Percentiles rank a stretch among this genome's conserved stretches.
Evolutionary conservation across 2,888 invertebrate genomes (phyloP).

Genomic region (Lasioglossum zephyrum): DNA sequence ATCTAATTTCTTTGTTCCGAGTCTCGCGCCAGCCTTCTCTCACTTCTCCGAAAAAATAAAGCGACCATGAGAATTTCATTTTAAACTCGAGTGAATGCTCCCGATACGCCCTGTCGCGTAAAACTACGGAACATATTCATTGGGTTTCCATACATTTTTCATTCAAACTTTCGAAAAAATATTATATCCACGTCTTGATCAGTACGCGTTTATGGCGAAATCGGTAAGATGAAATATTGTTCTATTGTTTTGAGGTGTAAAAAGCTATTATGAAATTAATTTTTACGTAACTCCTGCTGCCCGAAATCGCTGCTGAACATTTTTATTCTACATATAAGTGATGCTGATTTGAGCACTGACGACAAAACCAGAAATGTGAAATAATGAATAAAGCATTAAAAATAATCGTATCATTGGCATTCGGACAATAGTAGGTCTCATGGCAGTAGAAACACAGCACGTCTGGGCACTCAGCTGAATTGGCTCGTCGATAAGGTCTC

Average conservation of each 20-base stretch:
- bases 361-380: no score
- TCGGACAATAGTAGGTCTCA: background rate
- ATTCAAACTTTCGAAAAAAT: no score
- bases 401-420: background rate
- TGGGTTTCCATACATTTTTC: background rate
- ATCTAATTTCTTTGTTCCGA: slow-evolving; percentile 44
- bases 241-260: no score
- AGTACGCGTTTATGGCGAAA: no score
- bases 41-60: slow-evolving; percentile 19
- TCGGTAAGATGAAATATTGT: no score
- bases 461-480: slow-evolving; percentile 2
- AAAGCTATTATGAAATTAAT: no score
- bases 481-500: slow-evolving; percentile 5
- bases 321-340: no score
- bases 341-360: no score
- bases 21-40: background rate
- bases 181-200: no score
- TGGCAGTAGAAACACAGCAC: background rate
- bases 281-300: no score
- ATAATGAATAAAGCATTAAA: background rate
- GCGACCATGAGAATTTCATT: slow-evolving; percentile 33
- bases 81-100: background rate
- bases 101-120: background rate
- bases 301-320: no score
- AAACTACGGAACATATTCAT: background rate